phyloP scores from a whole-genome alignment of 2,113 vertebrate species.

The Gasterosteus nipponicus region DNA sequence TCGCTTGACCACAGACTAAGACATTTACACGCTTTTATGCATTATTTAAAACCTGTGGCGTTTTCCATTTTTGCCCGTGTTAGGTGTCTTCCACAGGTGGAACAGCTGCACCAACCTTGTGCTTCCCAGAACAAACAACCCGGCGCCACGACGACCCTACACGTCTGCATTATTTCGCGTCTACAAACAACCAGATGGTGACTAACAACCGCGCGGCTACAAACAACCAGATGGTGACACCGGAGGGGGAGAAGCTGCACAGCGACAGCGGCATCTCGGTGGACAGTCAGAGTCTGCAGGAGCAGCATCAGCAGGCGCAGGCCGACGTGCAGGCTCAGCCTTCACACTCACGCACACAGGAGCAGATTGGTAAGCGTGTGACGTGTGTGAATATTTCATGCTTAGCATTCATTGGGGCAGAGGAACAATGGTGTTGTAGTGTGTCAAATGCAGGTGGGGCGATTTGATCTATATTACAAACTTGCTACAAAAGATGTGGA shows the following conservation, averaged over 20 bases:
- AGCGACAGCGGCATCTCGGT: slow-evolving; percentile 98
- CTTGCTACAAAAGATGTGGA: not conserved
- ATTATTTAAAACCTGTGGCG: too few relatives aligned
- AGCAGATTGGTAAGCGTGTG: slow-evolving; percentile 76
- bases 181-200: too few relatives aligned
- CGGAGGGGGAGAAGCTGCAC: slow-evolving; percentile 97
- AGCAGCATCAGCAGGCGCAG: slow-evolving; percentile 85
- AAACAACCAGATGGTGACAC: slow-evolving; percentile 92
- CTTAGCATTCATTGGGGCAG: not conserved
- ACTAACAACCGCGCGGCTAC: slow-evolving; percentile 90
- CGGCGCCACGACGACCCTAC: too few relatives aligned
- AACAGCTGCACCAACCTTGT: slow-evolving; percentile 99
- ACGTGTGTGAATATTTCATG: not conserved
- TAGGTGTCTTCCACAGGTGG: slow-evolving; percentile 89
- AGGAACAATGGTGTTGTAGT: too few relatives aligned
- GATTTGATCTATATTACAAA: not conserved
- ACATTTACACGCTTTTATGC: not conserved
- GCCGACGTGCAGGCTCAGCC: slow-evolving; percentile 81
- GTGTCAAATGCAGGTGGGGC: too few relatives aligned
- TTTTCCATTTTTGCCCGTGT: too few relatives aligned
- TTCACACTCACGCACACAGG: slow-evolving; percentile 80
- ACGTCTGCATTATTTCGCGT: too few relatives aligned
- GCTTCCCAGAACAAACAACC: slow-evolving; percentile 99
- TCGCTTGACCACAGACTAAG: not conserved
- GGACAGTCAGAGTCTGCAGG: slow-evolving; percentile 96